Conservation (phyloP, 2,888 invertebrate genomes). For the Brassicogethes aeneus region DNA sequence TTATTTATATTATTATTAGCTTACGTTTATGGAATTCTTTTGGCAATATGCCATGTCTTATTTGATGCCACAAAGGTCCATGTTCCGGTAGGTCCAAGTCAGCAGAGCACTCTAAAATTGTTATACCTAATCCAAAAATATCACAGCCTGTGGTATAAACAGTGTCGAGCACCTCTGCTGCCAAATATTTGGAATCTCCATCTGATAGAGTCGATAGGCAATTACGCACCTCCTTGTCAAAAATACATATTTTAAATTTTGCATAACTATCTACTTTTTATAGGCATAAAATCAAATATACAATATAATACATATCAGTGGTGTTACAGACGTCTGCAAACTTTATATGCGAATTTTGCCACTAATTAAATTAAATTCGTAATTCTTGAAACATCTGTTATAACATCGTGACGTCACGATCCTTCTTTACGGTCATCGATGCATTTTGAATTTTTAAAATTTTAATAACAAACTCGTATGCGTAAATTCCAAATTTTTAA, state of each 20-base stretch:
- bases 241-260: slow-evolving; percentile 13
- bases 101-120: slow-evolving; percentile 60
- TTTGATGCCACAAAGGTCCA: slow-evolving; percentile 57
- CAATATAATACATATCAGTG: too few relatives aligned
- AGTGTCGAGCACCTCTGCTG: slow-evolving; percentile 57
- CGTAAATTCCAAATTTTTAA: too few relatives aligned
- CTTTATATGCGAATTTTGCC: too few relatives aligned
- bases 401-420: too few relatives aligned
- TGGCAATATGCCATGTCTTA: slow-evolving; percentile 21
- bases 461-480: too few relatives aligned
- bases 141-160: slow-evolving; percentile 60
- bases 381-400: too few relatives aligned
- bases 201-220: slow-evolving; percentile 45
- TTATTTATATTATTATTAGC: slow-evolving; percentile 5
- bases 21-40: slow-evolving; percentile 21
- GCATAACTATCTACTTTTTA: not conserved
- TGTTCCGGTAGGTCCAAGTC: slow-evolving; percentile 61
- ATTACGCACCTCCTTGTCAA: slow-evolving; percentile 35
- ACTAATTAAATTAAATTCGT: too few relatives aligned
- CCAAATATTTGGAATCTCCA: slow-evolving; percentile 69
- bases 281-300: not conserved
- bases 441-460: too few relatives aligned
- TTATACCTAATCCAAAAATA: slow-evolving; percentile 66
- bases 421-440: too few relatives aligned
- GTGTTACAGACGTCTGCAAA: too few relatives aligned